Percentiles rank a stretch among this genome's conserved stretches.
Conservation (phyloP, 1,140 invertebrate species). For the Muscidifurax raptorellus region DNA sequence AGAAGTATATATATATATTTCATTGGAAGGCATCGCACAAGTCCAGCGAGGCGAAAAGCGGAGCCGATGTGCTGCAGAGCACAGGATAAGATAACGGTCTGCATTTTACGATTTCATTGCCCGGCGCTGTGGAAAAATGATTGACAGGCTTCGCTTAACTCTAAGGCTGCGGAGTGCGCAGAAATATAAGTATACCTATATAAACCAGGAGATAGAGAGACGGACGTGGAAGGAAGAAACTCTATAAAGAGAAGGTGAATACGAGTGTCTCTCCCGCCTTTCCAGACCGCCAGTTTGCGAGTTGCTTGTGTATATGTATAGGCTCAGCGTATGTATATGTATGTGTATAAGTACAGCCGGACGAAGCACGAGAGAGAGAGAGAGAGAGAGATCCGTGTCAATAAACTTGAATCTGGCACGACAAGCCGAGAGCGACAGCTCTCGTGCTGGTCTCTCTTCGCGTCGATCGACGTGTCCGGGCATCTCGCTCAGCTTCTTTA, state of each 20-base stretch:
- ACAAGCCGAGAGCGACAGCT: constrained; percentile 50
- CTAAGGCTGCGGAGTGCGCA: no score
- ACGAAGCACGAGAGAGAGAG: constrained; percentile 50
- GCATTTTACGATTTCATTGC: not conserved
- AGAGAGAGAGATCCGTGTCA: constrained; percentile 59
- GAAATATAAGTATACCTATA: not conserved
- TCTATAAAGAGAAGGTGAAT: constrained; percentile 30
- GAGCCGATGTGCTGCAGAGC: no score
- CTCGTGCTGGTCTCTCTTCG: constrained; percentile 29
- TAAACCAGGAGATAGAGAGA: not conserved
- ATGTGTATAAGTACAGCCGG: not conserved
- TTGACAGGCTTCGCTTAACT: not conserved
- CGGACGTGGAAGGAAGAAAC: constrained; percentile 48
- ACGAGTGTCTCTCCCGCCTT: constrained; percentile 29
- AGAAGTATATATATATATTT: not conserved
- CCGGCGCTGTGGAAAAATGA: not conserved
- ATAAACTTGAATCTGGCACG: constrained; percentile 62
- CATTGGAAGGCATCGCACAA: not conserved
- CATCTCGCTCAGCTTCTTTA: not conserved
- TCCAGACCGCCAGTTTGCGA: constrained; percentile 14
- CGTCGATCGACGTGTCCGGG: constrained; percentile 26
- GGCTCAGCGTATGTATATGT: not conserved
- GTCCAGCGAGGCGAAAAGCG: not conserved
- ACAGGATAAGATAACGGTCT: not conserved
- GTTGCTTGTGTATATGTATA: not conserved